Conservation (phyloP, 2,888 invertebrate species). For the Atrina japonica region DNA sequence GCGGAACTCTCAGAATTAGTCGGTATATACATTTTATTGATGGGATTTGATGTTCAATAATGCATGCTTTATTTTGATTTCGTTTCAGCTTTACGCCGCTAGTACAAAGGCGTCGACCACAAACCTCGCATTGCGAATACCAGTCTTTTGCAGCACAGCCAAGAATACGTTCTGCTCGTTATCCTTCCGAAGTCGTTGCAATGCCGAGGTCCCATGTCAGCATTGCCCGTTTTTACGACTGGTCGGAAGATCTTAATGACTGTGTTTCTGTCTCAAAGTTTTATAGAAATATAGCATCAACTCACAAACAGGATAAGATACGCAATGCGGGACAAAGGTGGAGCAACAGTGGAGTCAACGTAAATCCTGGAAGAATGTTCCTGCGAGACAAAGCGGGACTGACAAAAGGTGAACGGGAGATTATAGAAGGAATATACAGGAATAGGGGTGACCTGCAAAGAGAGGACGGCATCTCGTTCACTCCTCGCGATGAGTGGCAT, state of each 20-base stretch:
- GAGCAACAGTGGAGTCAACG: slow-evolving; percentile 50
- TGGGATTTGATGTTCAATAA: neutral
- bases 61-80: slow-evolving; percentile 1
- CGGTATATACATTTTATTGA: no score
- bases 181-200: slow-evolving; percentile 48
- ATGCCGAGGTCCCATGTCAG: slow-evolving; percentile 63
- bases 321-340: slow-evolving; percentile 41
- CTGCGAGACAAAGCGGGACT: slow-evolving; percentile 67
- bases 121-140: slow-evolving; percentile 54
- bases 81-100: slow-evolving; percentile 42
- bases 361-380: slow-evolving; percentile 70
- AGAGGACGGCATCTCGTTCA: slow-evolving; percentile 29
- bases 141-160: slow-evolving; percentile 61
- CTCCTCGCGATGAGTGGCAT: slow-evolving; percentile 44
- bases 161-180: slow-evolving; percentile 54
- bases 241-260: slow-evolving; percentile 60
- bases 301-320: slow-evolving; percentile 41
- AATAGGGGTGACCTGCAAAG: slow-evolving; percentile 63
- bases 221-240: slow-evolving; percentile 70
- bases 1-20: no score
- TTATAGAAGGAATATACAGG: slow-evolving; percentile 71
- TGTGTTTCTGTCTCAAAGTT: slow-evolving; percentile 59
- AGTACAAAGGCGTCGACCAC: slow-evolving; percentile 49
- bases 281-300: slow-evolving; percentile 65
- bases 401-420: slow-evolving; percentile 73